These are phyloP conservation scores for Trachelus troglodyta DNA, from an alignment of 2,888 invertebrate species.

Conservation along the genomic window DNA sequence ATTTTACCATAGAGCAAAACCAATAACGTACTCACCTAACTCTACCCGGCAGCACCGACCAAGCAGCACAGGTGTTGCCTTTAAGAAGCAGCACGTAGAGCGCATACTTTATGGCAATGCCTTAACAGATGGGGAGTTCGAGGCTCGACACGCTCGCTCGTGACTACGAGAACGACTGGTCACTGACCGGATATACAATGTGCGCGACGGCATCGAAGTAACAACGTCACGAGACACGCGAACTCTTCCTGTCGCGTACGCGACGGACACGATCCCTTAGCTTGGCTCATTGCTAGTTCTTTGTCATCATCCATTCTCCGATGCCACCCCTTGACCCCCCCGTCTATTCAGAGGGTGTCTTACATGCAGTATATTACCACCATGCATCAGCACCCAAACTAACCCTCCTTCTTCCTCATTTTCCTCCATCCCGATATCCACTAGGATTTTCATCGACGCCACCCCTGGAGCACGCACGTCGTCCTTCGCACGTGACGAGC, in stretches of 20 bases:
- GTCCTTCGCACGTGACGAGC: constrained; percentile 59
- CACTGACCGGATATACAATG: constrained; percentile 34
- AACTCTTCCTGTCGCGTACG: constrained; percentile 48
- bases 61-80: constrained; percentile 1
- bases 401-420: constrained; percentile 3
- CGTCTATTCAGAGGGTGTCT: not conserved
- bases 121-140: not conserved
- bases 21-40: not conserved
- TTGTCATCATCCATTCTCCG: constrained; percentile 17
- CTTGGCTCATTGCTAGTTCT: not conserved
- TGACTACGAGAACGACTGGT: not conserved
- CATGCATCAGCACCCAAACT: not conserved
- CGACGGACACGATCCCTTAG: constrained; percentile 16
- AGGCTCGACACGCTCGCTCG: not conserved
- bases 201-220: constrained; percentile 17
- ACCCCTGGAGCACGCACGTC: constrained; percentile 47
- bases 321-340: not conserved
- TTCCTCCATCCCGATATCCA: constrained; percentile 4
- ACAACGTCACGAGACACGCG: constrained; percentile 38
- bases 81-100: not conserved
- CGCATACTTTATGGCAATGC: not conserved
- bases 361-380: not conserved
- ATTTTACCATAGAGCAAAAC: not conserved
- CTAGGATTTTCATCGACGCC: constrained; percentile 54
- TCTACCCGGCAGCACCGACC: not conserved